phyloP scores from a whole-genome alignment of 2,888 invertebrate species.

The Therioaphis trifolii region DNA sequence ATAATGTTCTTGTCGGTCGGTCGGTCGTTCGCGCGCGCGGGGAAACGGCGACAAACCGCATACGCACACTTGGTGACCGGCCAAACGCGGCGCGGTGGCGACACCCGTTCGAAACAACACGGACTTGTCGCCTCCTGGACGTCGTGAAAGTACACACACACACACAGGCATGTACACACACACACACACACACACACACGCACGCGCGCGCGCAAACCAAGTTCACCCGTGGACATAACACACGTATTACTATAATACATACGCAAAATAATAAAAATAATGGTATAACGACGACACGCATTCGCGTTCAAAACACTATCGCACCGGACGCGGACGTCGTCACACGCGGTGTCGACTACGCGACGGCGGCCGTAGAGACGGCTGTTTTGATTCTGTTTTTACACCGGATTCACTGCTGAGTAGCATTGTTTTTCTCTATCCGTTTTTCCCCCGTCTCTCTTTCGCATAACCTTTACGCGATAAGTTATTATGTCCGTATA shows the following conservation, averaged over 20 bases:
- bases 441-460: background rate
- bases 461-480: background rate
- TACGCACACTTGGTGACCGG: constrained; percentile 44
- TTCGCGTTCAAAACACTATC: too few species aligned
- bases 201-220: background rate
- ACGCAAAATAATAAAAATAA: background rate
- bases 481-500: background rate
- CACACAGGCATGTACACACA: background rate
- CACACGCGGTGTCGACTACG: background rate
- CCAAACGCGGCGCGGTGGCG: constrained; percentile 41
- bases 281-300: too few species aligned
- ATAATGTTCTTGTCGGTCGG: background rate
- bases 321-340: background rate
- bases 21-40: background rate
- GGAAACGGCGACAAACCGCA: constrained; percentile 24
- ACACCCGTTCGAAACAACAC: constrained; percentile 29
- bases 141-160: background rate
- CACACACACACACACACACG: background rate
- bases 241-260: background rate
- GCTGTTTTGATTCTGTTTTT: background rate
- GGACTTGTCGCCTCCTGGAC: background rate
- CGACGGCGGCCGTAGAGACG: background rate
- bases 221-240: too few species aligned
- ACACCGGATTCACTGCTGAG: too few species aligned
- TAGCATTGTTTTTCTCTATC: too few species aligned